These are phyloP conservation scores for Oikopleura dioica DNA, from an alignment of 23 tunicate species.

Conservation along the genomic window DNA sequence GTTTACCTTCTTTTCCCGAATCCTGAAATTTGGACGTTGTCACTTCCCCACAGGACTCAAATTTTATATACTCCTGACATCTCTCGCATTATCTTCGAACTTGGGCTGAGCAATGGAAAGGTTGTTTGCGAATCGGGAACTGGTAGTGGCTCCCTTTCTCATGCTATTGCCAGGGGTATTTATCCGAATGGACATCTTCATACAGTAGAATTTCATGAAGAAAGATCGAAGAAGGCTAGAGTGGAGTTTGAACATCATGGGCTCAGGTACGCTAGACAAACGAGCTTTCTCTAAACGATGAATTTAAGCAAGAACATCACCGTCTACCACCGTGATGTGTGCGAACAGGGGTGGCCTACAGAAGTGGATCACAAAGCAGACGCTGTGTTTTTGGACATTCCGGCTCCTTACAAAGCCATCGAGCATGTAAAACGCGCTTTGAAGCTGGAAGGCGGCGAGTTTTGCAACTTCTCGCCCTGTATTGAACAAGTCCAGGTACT, in stretches of 20 bases:
- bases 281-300: neutral
- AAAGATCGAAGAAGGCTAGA: slow-evolving; percentile 30
- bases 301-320: neutral
- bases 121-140: slow-evolving; percentile 94
- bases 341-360: slow-evolving; percentile 46
- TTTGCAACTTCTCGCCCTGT: slow-evolving; percentile 83
- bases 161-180: slow-evolving; percentile 50
- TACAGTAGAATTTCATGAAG: slow-evolving; percentile 68
- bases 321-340: slow-evolving; percentile 63
- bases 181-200: slow-evolving; percentile 55
- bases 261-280: slow-evolving; percentile 16
- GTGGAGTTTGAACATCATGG: slow-evolving; percentile 53
- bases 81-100: slow-evolving; percentile 37
- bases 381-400: slow-evolving; percentile 89
- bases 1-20: slow-evolving; percentile 69
- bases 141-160: slow-evolving; percentile 91
- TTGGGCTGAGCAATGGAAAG: slow-evolving; percentile 53
- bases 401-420: slow-evolving; percentile 40
- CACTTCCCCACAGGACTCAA: slow-evolving; percentile 74
- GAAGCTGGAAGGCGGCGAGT: slow-evolving; percentile 38
- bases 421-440: slow-evolving; percentile 33
- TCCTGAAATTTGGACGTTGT: slow-evolving; percentile 87
- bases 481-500: slow-evolving; percentile 73
- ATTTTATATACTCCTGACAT: slow-evolving; percentile 73
- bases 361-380: slow-evolving; percentile 36